phyloP scores from a whole-genome alignment of 2,888 invertebrate genomes.

The Philonicus albiceps region DNA sequence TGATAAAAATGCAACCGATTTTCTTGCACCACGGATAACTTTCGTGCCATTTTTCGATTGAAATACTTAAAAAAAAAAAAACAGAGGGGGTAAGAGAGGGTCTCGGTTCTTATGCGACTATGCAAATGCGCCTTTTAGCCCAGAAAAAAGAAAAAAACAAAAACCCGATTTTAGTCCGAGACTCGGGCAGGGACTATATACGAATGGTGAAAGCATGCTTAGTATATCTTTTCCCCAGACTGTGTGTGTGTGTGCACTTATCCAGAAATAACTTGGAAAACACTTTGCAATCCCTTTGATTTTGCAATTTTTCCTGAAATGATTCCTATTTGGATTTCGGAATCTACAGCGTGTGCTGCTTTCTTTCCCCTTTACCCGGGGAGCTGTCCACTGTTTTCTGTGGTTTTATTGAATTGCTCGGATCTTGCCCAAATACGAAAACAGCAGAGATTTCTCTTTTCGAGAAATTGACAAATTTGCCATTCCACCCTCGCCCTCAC shows the following conservation, averaged over 20 bases:
- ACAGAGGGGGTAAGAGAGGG: neutral
- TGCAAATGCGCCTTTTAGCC: neutral
- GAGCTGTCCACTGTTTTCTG: neutral
- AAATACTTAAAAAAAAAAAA: neutral
- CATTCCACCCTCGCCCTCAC: neutral
- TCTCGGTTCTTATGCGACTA: neutral
- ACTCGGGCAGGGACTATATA: neutral
- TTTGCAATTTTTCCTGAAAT: neutral
- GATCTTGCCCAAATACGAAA: neutral
- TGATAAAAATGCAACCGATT: slow-evolving; percentile 2
- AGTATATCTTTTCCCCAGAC: neutral
- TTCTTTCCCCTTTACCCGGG: neutral
- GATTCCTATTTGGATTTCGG: neutral
- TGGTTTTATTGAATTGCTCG: neutral
- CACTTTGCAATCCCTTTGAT: neutral
- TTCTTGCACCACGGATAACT: neutral
- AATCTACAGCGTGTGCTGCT: neutral
- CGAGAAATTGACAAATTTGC: neutral
- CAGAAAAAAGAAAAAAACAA: no score
- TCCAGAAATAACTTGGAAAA: neutral
- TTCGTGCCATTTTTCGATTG: slow-evolving; percentile 6
- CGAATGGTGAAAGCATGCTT: neutral
- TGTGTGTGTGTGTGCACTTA: neutral
- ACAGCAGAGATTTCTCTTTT: neutral
- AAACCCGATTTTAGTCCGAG: neutral